Evolutionary conservation across 1,140 invertebrate species (phyloP), one percentile per base, ranked within the genome.

Genomic region (Pseudomyrmex concolor): DNA sequence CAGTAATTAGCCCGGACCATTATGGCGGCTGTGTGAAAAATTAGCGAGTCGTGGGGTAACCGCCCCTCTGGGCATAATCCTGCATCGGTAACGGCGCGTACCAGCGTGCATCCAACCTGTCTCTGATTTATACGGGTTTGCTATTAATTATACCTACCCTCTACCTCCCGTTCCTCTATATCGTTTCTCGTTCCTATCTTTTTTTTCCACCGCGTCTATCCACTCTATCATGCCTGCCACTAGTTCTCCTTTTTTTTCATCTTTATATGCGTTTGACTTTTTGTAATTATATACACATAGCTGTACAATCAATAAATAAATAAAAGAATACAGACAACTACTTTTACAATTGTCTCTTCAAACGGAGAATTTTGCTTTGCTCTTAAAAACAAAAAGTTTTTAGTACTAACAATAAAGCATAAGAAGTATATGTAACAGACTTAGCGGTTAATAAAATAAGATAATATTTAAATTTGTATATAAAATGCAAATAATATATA

Each of bases 91-190:
- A 88, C 73, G 59, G 77, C 84, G 84, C 90, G 87, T 91, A 87
- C 90, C 87, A 85, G 85, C 87, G 89, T 91, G 91, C 90, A 92
- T 93, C 91, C 91, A 92, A 89, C 89, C 91, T 92, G 92, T 93
- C 92, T 92, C 91, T 94, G 93, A 94, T 94, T 94, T 94, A 94
- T 94, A 94, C 92, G 93, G 91, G 91, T 92, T 93, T 92, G 90
- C 93, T 94, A 94, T 94, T 94, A 94, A 94, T 94, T 94, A 94
- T 90, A 90, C 91, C 87, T 87, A 89, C 88, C 86, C 78, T 60
- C 86, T 68, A 67, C 67, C 59, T 66, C 60, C 54, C 17, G 17
- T 67, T 22, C 19, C 43, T 13, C 19, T 43, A 22, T 17, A 59
- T 71, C 66, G 66, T 60, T 54, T 78, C 17, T 57, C 43, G 43